These are phyloP conservation scores for Meteorus colon DNA, from an alignment of 2,888 invertebrate species.

Conservation along the genomic window DNA sequence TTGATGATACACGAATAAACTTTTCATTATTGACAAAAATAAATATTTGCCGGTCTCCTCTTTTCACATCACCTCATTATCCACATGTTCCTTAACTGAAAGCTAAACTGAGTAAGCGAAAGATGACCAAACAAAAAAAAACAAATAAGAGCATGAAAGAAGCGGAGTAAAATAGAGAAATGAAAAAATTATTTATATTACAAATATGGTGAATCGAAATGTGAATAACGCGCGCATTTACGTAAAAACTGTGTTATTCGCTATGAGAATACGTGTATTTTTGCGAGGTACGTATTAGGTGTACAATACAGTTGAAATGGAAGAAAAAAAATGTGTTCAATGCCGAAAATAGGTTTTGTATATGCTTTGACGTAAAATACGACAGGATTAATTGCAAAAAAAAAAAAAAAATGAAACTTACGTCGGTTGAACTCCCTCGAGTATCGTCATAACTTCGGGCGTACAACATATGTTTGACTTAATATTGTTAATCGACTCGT, in stretches of 20 bases:
- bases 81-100: background rate
- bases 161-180: background rate
- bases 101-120: background rate
- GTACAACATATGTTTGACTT: conserved; percentile 50
- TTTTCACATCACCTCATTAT: background rate
- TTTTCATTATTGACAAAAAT: background rate
- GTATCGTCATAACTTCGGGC: conserved; percentile 63
- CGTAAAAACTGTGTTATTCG: background rate
- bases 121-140: background rate
- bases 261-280: background rate
- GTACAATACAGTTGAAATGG: conserved; percentile 19
- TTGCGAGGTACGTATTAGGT: background rate
- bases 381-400: conserved; percentile 37
- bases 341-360: conserved; percentile 62
- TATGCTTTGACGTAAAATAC: conserved; percentile 40
- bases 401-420: conserved; percentile 58
- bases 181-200: background rate
- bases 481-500: conserved; percentile 64
- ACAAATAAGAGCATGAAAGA: background rate
- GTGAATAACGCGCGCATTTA: background rate
- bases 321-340: conserved; percentile 41
- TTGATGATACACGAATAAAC: background rate
- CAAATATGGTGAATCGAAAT: background rate
- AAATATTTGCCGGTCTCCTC: conserved; percentile 2
- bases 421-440: conserved; percentile 62